Conservation (phyloP, 2,888 invertebrate genomes). For the Hydriomena furcata region DNA sequence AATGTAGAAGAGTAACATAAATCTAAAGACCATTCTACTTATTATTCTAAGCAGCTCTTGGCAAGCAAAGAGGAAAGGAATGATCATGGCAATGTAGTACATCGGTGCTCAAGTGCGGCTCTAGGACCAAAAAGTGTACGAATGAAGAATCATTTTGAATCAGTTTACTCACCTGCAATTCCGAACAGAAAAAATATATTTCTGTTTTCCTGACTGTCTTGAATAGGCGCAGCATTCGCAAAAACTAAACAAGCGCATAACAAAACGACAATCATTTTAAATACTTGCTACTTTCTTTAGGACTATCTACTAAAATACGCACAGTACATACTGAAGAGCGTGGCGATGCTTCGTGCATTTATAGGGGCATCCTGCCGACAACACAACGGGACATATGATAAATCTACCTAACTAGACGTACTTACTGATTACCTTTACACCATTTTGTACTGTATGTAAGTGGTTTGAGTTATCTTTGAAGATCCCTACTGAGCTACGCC, state of each 20-base stretch:
- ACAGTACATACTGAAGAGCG: slow-evolving; percentile 37
- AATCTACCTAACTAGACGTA: slow-evolving; percentile 69
- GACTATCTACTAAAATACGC: slow-evolving; percentile 32
- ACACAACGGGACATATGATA: slow-evolving; percentile 52
- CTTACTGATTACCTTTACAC: slow-evolving; percentile 53
- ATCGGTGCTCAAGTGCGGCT: too few relatives aligned
- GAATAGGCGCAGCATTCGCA: slow-evolving; percentile 44
- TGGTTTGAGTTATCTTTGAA: slow-evolving; percentile 54
- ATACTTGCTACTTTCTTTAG: slow-evolving; percentile 22
- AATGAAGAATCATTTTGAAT: neutral
- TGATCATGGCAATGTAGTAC: slow-evolving; percentile 4
- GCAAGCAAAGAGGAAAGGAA: slow-evolving; percentile 10
- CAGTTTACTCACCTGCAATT: slow-evolving; percentile 25
- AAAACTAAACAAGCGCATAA: slow-evolving; percentile 34
- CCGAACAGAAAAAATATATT: slow-evolving; percentile 30
- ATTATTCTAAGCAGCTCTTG: slow-evolving; percentile 18
- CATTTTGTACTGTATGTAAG: slow-evolving; percentile 51
- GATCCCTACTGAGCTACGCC: slow-evolving; percentile 52
- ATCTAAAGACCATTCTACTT: slow-evolving; percentile 5
- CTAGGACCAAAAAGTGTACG: neutral
- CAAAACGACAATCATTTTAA: slow-evolving; percentile 32
- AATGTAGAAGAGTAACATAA: neutral
- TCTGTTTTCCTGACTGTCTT: slow-evolving; percentile 38
- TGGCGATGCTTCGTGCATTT: slow-evolving; percentile 38
- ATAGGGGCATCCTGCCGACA: slow-evolving; percentile 36